Base-by-base conservation (phyloP, 2,888 invertebrate species). In the Cyclophora punctaria region DNA sequence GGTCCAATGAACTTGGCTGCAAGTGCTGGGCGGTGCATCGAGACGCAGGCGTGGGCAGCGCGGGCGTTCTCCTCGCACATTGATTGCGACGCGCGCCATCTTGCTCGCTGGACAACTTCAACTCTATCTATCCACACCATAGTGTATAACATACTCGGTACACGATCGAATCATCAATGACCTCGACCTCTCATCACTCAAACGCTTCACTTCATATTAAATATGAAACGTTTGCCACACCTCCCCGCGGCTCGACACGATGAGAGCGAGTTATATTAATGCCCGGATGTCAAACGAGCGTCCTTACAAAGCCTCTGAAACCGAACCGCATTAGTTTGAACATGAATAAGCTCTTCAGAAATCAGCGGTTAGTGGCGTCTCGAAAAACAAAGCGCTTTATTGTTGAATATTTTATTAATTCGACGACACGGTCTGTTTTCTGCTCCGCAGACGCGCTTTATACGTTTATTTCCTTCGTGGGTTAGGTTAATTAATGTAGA, bases 31-130 rank as follows among this genome's bases (percentile, higher is more conserved):
- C 80, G 83, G 72, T 72, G 80, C 80, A 77, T 80, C 75, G 84
- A 81, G 78, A 81, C 80, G 85, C 83, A 81, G 77, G 83, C 84
- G 86, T 84, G 81, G 79, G 78, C 69, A 67, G 66, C 73, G 74
- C 75, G 83, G 84, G 86, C 82, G 86, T 83, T 69, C 75, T 78
- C 71, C 63, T 59, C 66, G 71, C 73, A 73, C 76, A 83, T 85
- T 81, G 85, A 84, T 83, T 66, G 75, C 72, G 83, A 71, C 85
- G 87, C 87, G 71, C 85, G 87, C 87, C 87, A 87, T 87, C 80
- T 86, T 86, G 83, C 69, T 68, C 57, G 68, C 69, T 66, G 73
- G 75, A 73, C 74, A 73, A 65, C 75, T 74, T 71, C 71, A 64
- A 61, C 67, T 68, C 69, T 69, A 73, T 71, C 71, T 64, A 57